Percentiles rank a stretch among this genome's conserved stretches.
These are phyloP conservation scores for Cheiracanthium punctorium DNA, from an alignment of 2,888 invertebrate genomes.

Conservation along the genomic window DNA sequence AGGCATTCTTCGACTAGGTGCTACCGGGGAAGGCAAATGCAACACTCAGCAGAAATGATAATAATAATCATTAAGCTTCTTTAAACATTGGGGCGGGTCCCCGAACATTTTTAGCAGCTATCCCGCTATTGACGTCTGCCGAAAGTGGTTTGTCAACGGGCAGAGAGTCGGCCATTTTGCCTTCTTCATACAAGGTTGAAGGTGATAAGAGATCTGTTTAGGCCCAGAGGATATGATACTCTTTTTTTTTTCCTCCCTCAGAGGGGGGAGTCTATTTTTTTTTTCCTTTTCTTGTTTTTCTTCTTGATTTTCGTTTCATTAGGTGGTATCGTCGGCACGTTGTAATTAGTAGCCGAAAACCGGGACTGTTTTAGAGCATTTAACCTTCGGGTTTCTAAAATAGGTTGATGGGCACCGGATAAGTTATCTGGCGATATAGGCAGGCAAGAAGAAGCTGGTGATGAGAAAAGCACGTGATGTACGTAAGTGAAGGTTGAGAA, in stretches of 20 bases:
- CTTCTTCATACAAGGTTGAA: constrained; percentile 34
- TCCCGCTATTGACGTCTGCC: constrained; percentile 20
- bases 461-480: neutral
- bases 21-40: constrained; percentile 6
- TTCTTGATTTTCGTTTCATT: constrained; percentile 2
- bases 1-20: neutral
- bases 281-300: neutral
- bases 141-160: constrained; percentile 63
- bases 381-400: constrained; percentile 43
- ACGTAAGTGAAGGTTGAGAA: no score
- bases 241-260: neutral
- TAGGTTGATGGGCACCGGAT: constrained; percentile 9
- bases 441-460: neutral
- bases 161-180: constrained; percentile 27
- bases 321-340: constrained; percentile 38
- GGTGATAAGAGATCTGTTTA: constrained; percentile 65
- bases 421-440: neutral
- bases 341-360: constrained; percentile 53
- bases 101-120: constrained; percentile 53
- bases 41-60: constrained; percentile 29
- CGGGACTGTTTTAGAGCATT: constrained; percentile 50
- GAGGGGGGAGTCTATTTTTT: neutral
- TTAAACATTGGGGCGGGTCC: constrained; percentile 58
- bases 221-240: constrained; percentile 11
- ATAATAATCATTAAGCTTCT: constrained; percentile 64